phyloP scores from a whole-genome alignment of 2,797 vertebrate species.

The Zalophus californianus region DNA sequence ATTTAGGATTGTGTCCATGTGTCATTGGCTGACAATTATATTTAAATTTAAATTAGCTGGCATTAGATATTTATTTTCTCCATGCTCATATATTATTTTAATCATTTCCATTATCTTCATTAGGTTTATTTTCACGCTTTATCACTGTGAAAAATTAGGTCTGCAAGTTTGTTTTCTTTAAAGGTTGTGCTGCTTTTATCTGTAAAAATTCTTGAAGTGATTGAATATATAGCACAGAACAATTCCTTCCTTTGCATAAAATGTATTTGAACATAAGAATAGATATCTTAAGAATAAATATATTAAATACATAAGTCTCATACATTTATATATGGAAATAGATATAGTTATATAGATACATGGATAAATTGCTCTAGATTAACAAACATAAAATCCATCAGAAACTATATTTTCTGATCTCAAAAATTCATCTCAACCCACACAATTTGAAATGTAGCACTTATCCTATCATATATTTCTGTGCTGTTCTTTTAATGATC shows the following conservation, averaged over 20 bases:
- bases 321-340: not conserved
- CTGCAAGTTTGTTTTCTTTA: constrained; percentile 59
- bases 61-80: constrained; percentile 26
- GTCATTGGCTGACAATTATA: constrained; percentile 41
- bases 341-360: not conserved
- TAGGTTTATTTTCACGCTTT: constrained; percentile 46
- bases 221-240: not conserved
- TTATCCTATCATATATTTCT: not conserved
- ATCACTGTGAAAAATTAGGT: constrained; percentile 58
- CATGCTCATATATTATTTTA: not conserved
- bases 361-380: not conserved
- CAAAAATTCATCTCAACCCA: not conserved
- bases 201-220: not conserved
- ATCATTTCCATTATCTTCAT: constrained; percentile 27
- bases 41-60: constrained; percentile 55
- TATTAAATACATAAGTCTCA: not conserved
- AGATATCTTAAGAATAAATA: not conserved
- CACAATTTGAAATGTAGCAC: not conserved
- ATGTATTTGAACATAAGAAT: not conserved
- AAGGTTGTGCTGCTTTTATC: not conserved
- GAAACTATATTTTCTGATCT: not conserved
- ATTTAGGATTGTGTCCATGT: not conserved
- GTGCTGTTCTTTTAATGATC: not conserved
- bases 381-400: constrained; percentile 1
- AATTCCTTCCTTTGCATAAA: not conserved